These are phyloP conservation scores for Myotis davidii DNA, from an alignment of 2,113 vertebrate genomes.

Conservation along the genomic window DNA sequence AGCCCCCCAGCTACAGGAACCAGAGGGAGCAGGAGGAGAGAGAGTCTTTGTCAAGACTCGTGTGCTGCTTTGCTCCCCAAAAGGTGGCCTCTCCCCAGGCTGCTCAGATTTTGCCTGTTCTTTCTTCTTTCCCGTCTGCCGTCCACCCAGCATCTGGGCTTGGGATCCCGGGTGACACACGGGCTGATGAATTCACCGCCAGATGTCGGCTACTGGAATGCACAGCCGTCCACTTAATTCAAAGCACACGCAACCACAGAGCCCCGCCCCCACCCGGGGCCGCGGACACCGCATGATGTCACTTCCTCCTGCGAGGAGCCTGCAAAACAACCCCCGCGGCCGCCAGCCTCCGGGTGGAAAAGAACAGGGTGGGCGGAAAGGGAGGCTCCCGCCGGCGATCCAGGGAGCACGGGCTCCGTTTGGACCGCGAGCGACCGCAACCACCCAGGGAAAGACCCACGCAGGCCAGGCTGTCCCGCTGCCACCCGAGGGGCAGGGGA, in stretches of 20 bases:
- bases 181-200: slow-evolving; percentile 50
- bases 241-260: slow-evolving; percentile 54
- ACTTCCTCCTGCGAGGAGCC: slow-evolving; percentile 55
- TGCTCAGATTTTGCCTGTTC: neutral
- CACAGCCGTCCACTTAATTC: neutral
- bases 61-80: neutral
- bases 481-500: no score
- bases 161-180: neutral
- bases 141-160: neutral
- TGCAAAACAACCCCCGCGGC: neutral
- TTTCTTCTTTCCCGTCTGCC: neutral
- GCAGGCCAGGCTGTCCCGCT: neutral
- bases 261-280: neutral
- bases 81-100: neutral
- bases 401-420: neutral
- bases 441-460: fast-evolving
- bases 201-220: slow-evolving; percentile 54
- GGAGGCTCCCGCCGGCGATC: fast-evolving
- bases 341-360: neutral
- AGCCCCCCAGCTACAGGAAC: fast-evolving
- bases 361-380: neutral
- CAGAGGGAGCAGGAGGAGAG: neutral
- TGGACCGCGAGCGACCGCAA: neutral
- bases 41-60: neutral
- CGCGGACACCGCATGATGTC: slow-evolving; percentile 10